Evolutionary conservation across 2,888 invertebrate species (phyloP), one percentile per base, ranked within the genome.

Genomic region (Sussaba pulchella): DNA sequence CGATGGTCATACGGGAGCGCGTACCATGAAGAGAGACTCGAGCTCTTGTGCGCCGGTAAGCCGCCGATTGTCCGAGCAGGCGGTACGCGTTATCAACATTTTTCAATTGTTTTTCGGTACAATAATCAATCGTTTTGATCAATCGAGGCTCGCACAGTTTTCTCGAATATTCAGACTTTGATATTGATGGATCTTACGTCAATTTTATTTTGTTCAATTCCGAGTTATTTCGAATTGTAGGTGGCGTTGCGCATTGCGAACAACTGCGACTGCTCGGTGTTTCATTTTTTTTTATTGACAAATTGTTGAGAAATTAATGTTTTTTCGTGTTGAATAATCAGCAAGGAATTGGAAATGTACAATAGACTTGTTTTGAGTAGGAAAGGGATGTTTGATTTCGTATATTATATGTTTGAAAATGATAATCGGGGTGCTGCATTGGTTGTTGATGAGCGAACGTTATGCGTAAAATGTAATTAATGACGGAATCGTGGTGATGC

Each of bases 1-100:
- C 64, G 64, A 59, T 54, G 26, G 76, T 63, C 78, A 85, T 77
- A 47, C 57, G 12, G 21, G 72, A 86, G 87, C 88, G 78, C 89
- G 89, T 88, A 88, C 89, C 86, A 85, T 85, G 89, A 75, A 87
- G 89, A 88, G 84, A 86, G 85, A 12, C 88, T 85, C 78, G 24
- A 36, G 74, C 57, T 70, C 83, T 80, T 83, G 72, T 78, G 79
- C 80, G 78, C 77, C 19, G 39, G 36, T 54, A 24, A 45, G 14
- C 41, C 52, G 54, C 36, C 43, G 75, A 57, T 83, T 69, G 69
- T 83, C 80, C 64, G 57, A 52, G 57, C 72, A 57, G 69, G 75
- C 66, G 82, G 83, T 83, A 83, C 83, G 6, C 80, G 36, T 59
- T 70, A 47, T 59, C 17, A 17, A 26, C 31, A 36, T 54, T 70